These are phyloP conservation scores for Nasonia giraulti DNA, from an alignment of 1,140 invertebrate species.

Conservation along the genomic window DNA sequence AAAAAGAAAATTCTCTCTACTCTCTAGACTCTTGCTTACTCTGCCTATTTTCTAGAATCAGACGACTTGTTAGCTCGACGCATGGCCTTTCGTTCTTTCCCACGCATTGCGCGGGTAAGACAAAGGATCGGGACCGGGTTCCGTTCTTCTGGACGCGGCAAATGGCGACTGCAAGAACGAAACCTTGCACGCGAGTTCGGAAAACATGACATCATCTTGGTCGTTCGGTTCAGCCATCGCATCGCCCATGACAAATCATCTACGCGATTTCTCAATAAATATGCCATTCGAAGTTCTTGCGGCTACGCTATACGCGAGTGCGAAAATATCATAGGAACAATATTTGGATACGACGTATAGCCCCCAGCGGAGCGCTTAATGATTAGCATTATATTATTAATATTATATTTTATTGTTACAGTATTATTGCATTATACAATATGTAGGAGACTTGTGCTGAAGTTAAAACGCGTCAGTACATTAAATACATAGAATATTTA, in stretches of 20 bases:
- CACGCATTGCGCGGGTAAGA: neutral
- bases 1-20: constrained; percentile 52
- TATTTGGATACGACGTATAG: constrained; percentile 69
- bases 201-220: too few species aligned
- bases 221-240: too few species aligned
- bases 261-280: constrained; percentile 40
- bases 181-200: neutral
- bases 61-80: neutral
- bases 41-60: constrained; percentile 68
- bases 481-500: too few species aligned
- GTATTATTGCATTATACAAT: constrained; percentile 10
- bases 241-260: neutral
- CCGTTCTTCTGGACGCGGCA: neutral
- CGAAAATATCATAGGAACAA: constrained; percentile 69
- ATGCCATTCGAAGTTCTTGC: constrained; percentile 31
- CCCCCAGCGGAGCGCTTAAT: constrained; percentile 48
- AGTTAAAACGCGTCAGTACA: neutral
- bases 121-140: neutral
- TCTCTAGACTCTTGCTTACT: constrained; percentile 62
- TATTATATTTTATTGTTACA: neutral
- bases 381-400: constrained; percentile 16
- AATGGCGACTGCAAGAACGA: neutral
- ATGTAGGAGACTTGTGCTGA: constrained; percentile 3
- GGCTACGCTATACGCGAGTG: constrained; percentile 61
- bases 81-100: constrained; percentile 28